Evolutionary conservation across 1,140 invertebrate species (phyloP), one percentile per base, ranked within the genome.

Genomic region (Druon quercuslanigerum): DNA sequence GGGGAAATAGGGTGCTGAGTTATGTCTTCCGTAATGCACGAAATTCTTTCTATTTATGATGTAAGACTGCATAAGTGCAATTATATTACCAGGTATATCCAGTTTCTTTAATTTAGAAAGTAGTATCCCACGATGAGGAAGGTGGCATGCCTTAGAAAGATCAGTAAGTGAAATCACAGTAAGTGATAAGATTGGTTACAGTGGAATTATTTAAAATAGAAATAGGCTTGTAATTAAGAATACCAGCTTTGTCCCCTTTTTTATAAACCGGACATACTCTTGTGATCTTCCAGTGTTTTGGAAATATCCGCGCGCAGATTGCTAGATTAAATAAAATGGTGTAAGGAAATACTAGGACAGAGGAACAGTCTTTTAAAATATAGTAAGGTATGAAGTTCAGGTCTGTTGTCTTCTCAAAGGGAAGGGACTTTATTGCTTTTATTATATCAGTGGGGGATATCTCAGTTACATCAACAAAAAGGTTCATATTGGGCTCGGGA

Each of bases 111-210:
- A 51, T 73, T 82, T 83, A 1, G 6, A n/a, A 0, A 7, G 82
- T 16, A 13, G 54, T 8, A 83, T 54, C 1, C 17, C 12, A 66
- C 83, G 80, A 20, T 82, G 20, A 9, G 84, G 71, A 8, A 25
- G 66, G 71, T 83, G 82, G 66, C 83, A 85, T 2, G 80, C 80
- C 52, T 81, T 85, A 2, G 46, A 56, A 51, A 83, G 77, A 56
- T 82, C 84, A 2, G 78, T 77, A 14, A 7, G 72, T 56, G 6
- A 52, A 14, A 51, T 77, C 33, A 50, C 33, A 17, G 20, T 72
- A 76, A 14, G 4, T n/a, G 13, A 72, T 5, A 20, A 76, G 20
- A 50, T 76, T 76, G 17, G 75, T 19, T 20, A 54, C 9, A 9
- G 70, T n/a, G n/a, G n/a, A n/a, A n/a, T n/a, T n/a, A n/a, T n/a